phyloP scores from a whole-genome alignment of 2,888 invertebrate species.

The Eilema caniola region DNA sequence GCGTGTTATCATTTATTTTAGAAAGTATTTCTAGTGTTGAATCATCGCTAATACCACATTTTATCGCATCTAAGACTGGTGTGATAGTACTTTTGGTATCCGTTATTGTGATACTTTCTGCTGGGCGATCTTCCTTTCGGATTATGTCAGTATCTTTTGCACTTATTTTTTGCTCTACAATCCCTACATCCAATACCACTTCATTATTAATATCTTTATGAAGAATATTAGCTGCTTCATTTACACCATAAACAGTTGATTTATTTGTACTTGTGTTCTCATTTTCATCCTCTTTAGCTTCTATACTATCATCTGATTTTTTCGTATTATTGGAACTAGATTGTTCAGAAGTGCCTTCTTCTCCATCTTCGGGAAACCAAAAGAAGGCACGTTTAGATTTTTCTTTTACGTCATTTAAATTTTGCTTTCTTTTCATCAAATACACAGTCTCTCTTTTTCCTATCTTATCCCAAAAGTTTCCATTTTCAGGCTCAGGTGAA shows the following conservation, averaged over 20 bases:
- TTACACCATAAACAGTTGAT: not conserved
- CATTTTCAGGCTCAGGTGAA: conserved; percentile 78
- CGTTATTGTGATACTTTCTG: not conserved
- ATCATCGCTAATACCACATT: not conserved
- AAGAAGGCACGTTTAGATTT: conserved; percentile 69
- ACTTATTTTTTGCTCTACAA: not conserved
- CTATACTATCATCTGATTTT: conserved; percentile 9
- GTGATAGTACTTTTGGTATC: not conserved
- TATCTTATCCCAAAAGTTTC: conserved; percentile 89
- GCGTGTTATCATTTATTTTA: not conserved
- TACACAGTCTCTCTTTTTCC: conserved; percentile 89
- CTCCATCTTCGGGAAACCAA: conserved; percentile 76
- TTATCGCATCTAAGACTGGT: not conserved
- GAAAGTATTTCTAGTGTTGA: not conserved
- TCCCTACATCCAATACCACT: not conserved
- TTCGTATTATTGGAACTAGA: not conserved
- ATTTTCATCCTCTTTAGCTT: not conserved
- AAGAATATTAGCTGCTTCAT: not conserved
- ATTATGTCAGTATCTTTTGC: not conserved
- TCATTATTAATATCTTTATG: not conserved
- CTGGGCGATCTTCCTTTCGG: not conserved
- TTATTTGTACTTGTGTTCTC: not conserved
- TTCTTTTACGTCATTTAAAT: conserved; percentile 76
- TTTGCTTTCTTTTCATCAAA: conserved; percentile 85
- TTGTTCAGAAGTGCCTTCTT: conserved; percentile 26